Evolutionary conservation across 2,797 vertebrate species (phyloP).

Genomic region (Catostomus latipinnis): DNA sequence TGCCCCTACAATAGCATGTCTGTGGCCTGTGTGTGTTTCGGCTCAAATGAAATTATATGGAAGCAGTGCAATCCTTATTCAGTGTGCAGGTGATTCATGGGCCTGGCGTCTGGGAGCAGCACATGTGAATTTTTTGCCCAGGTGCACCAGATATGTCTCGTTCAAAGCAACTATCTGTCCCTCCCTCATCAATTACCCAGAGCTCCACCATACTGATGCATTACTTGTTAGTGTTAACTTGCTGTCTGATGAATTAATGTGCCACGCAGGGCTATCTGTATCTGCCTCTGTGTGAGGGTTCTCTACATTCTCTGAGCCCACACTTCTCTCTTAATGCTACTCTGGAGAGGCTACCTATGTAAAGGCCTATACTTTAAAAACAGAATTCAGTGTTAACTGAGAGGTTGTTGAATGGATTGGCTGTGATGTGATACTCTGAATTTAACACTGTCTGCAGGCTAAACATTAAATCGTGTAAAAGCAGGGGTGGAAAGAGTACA

Average conservation of each 20-base stretch:
- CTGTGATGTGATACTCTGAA: constrained; percentile 27
- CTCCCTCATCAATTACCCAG: constrained; percentile 55
- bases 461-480: constrained; percentile 33
- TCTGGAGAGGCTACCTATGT: neutral
- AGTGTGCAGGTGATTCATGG: constrained; percentile 62
- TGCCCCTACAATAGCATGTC: constrained; percentile 10
- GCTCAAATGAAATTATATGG: constrained; percentile 50
- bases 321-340: neutral
- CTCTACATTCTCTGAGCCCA: constrained; percentile 6
- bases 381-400: constrained; percentile 3
- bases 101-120: constrained; percentile 53
- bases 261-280: constrained; percentile 47
- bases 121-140: constrained; percentile 63
- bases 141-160: constrained; percentile 60
- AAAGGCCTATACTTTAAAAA: neutral
- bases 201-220: constrained; percentile 53
- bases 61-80: constrained; percentile 53
- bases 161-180: constrained; percentile 48
- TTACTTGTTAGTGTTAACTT: constrained; percentile 59
- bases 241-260: constrained; percentile 57
- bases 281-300: constrained; percentile 46
- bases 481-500: too few species aligned
- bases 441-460: constrained; percentile 24
- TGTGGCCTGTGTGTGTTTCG: constrained; percentile 36
- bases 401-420: constrained; percentile 8